A percentile compares a stretch with the other conserved stretches of the same genome.
phyloP scores from a whole-genome alignment of 2,888 invertebrate species.

The Caenorhabditis japonica region DNA sequence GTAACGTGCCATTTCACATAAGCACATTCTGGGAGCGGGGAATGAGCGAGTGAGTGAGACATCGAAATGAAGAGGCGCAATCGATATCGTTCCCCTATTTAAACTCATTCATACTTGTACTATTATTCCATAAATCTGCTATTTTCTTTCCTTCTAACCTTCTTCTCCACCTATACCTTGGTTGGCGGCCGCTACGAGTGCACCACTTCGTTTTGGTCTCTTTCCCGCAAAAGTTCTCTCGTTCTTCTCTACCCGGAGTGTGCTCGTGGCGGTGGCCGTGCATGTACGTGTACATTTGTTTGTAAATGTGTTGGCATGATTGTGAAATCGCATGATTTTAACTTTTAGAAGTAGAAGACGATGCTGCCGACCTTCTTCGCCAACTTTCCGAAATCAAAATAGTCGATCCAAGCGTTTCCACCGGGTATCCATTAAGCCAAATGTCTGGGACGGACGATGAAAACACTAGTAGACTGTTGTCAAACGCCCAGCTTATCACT shows the following conservation, averaged over 20 bases:
- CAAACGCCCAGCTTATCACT: slow-evolving; percentile 29
- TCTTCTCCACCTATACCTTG: slow-evolving; percentile 6
- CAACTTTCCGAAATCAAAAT: slow-evolving; percentile 45
- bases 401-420: slow-evolving; percentile 19
- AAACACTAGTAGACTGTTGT: slow-evolving; percentile 34
- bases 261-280: slow-evolving; percentile 53
- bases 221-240: slow-evolving; percentile 9
- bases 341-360: slow-evolving; percentile 42
- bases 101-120: no score
- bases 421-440: slow-evolving; percentile 24
- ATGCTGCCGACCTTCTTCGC: slow-evolving; percentile 34
- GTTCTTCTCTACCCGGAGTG: slow-evolving; percentile 23
- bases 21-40: slow-evolving; percentile 27
- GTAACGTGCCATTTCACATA: slow-evolving; percentile 37
- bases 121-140: slow-evolving; percentile 3
- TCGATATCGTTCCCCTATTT: slow-evolving; percentile 42
- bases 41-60: slow-evolving; percentile 39
- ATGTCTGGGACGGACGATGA: slow-evolving; percentile 33
- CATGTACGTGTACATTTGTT: slow-evolving; percentile 30
- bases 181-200: slow-evolving; percentile 44
- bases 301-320: slow-evolving; percentile 17
- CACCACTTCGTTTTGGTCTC: slow-evolving; percentile 33
- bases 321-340: slow-evolving; percentile 5
- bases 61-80: slow-evolving; percentile 41
- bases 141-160: neutral